Evolutionary conservation across 2,888 invertebrate species (phyloP), one percentile per base, ranked within the genome.

Genomic region (Cephus nigrinus): DNA sequence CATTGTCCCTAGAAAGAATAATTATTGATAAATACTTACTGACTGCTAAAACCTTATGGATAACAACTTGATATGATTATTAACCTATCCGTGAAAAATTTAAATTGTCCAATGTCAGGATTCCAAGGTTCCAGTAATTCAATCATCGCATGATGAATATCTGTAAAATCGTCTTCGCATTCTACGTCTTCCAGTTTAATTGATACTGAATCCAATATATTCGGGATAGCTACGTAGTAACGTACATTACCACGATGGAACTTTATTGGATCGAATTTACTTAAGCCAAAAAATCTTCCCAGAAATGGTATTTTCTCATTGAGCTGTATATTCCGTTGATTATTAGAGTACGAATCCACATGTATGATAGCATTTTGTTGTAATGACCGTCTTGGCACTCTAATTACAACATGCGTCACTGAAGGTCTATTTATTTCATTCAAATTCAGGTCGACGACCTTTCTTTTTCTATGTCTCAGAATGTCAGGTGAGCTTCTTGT

Each of bases 371-470:
- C 3, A 33, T 94, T 83, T 91, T 92, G 23, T 94, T 80, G 76
- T 68, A 84, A 78, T 74, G 84, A 83, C 11, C 79, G 94, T 12
- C 95, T 94, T 35, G 94, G 93, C 34, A 96, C 93, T 88, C 94
- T 94, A 34, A 97, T 92, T 12, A 97, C 89, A 9, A 97, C 92
- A 88, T 97, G 97, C 0, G 96, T 94, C 93, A 95, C 15, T 92
- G 0, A 93, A 92, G 80, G 94, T 91, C 1, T 91, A 91, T 93
- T 93, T 12, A 97, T 86, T 79, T 93, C 93, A 69, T 94, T 93
- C 73, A 96, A 90, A 86, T 96, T 93, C 3, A 97, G 89, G 79
- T 92, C 90, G 12, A 93, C 89, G 33, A 90, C 91, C 88, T 93
- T 93, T 83, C 93, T 91, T 83, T 92, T 92, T 4, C 85, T 85